Evolutionary conservation across 2,888 invertebrate genomes (phyloP), one percentile per base, ranked within the genome.

Genomic region (Chrysina gloriosa): DNA sequence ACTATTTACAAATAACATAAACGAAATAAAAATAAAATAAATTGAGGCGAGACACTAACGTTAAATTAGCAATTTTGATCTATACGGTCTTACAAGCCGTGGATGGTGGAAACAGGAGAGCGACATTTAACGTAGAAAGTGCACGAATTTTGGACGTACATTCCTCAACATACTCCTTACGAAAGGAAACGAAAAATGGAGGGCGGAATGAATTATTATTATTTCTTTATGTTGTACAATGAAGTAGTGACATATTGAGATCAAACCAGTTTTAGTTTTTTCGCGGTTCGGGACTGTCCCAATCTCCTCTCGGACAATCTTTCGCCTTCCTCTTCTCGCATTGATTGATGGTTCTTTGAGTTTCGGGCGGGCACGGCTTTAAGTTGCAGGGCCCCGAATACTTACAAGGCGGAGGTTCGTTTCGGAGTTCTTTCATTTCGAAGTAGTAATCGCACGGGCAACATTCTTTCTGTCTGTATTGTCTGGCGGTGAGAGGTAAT

Each of bases 281-380:
- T 36, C 3, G 19, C 3, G 21, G 9, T 23, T 61, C 48, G 0
- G 65, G 61, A 27, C 19, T 61, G 11, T 63, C 54, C 68, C 68
- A 68, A 36, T 68, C 63, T 0, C 68, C 68, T 34, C 23, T 47
- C 3, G 68, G 68, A 25, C 68, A 68, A 2, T 23, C n/a, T 23
- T 23, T 50, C 6, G 4, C 25, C 34, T 45, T 47, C 9, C 9
- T 25, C 19, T 52, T 45, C n/a, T 42, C 34, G 31, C 68, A 68
- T n/a, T 47, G 42, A 16, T 68, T 63, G 14, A 68, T 31, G 4
- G 39, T 14, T n/a, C 7, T 29, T 52, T 68, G 68, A 1, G n/a
- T 52, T 3, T 23, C 63, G 6, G 52, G 29, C 6, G 52, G 54
- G 21, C 67, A 68, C 1, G 64, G 64, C 21, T 9, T 9, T 27